Conservation (phyloP, 2,113 vertebrate genomes). For the Motacilla alba region DNA sequence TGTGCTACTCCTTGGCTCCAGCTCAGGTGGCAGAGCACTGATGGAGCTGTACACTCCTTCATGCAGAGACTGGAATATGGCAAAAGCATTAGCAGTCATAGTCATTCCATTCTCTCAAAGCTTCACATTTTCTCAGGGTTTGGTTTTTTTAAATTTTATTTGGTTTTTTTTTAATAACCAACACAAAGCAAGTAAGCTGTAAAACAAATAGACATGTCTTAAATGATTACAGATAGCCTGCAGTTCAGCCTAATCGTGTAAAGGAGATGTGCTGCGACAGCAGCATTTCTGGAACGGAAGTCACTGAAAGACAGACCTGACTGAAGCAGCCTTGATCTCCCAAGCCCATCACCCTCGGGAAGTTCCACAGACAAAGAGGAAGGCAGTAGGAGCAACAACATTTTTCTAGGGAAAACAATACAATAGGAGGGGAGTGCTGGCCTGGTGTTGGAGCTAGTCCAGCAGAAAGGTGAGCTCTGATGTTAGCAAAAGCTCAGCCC, state of each 20-base stretch:
- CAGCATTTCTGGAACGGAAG: not conserved
- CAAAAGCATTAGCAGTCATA: not conserved
- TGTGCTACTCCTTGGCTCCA: slow-evolving; percentile 5
- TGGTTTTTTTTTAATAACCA: not conserved
- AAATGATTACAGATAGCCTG: not conserved
- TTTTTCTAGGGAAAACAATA: slow-evolving; percentile 15
- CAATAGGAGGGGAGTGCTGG: not conserved
- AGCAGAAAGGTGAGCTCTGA: not conserved
- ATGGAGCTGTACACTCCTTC: not conserved
- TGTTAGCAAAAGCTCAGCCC: not conserved
- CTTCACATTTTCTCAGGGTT: not conserved
- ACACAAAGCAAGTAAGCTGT: not conserved
- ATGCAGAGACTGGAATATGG: not conserved
- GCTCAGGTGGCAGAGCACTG: not conserved
- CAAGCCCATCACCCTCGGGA: not conserved
- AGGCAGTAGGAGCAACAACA: not conserved
- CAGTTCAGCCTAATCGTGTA: not conserved
- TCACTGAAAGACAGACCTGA: not conserved
- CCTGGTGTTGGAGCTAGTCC: not conserved
- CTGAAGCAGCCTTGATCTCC: slow-evolving; percentile 5
- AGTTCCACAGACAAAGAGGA: slow-evolving; percentile 24
- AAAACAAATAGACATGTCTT: not conserved
- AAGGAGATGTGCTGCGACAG: not conserved
- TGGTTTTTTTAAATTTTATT: rapidly evolving
- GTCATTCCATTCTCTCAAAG: not conserved